Base-by-base conservation (phyloP, 2,113 vertebrate species). In the Elephas maximus region DNA sequence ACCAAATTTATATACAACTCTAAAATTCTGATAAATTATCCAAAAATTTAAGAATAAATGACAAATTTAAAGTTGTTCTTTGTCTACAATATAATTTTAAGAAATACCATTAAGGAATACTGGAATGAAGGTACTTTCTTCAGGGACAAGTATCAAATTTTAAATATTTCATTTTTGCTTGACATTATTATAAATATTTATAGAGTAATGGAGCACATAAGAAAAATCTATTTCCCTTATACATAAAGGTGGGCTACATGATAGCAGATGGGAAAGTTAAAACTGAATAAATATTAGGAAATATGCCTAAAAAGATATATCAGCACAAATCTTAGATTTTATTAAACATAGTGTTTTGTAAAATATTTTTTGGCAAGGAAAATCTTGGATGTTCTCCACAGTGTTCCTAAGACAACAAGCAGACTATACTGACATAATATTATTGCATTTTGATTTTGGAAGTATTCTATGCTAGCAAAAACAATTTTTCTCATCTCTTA, bases 331-430 rank as follows among this genome's bases (percentile, higher is more conserved):
- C n/a, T 81, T 37, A 65, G 45, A 15, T 30, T 79, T 65, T 91
- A 82, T 48, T 76, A 82, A 92, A 24, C 8, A 21, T 87, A 65
- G 2, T n/a, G 7, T 90, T 85, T 93, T 81, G 21, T 83, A 33
- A 96, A 95, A 71, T 76, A 90, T 77, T 74, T 96, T 93, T 80
- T 93, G 44, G 65, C 65, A 74, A 97, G 15, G n/a, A 91, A 82
- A 91, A 67, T 91, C 11, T 90, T 63, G 8, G 18, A 33, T 81
- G 4, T 77, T 96, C n/a, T 86, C n/a, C 24, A 89, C 18, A 80
- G 30, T 73, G 4, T 94, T 92, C 9, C 53, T 62, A 92, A 95
- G 62, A 57, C 90, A 96, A 88, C 33, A 85, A 90, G 37, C 33
- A 44, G 4, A 7, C 8, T 37, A 63, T 73, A 44, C 51, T 79